Conservation (phyloP, 2,888 invertebrate genomes). For the Therioaphis trifolii region DNA sequence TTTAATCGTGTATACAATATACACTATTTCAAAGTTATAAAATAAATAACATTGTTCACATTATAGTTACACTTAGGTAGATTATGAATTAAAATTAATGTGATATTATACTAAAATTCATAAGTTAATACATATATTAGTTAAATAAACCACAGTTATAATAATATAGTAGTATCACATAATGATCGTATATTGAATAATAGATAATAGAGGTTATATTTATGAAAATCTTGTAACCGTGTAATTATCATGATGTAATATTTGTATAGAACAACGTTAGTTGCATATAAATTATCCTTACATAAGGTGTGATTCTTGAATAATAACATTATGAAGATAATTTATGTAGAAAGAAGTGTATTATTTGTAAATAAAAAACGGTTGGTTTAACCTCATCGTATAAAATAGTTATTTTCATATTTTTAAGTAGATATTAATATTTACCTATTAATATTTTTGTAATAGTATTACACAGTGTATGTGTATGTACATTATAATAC, state of each 20-base stretch:
- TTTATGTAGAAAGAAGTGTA: too few relatives aligned
- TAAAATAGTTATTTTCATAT: too few relatives aligned
- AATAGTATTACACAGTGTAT: too few relatives aligned
- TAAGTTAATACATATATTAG: not conserved
- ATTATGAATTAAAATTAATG: slow-evolving; percentile 37
- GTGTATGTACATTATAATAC: too few relatives aligned
- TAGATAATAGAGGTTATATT: not conserved
- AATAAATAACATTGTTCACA: slow-evolving; percentile 16
- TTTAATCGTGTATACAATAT: slow-evolving; percentile 46
- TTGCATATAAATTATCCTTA: not conserved
- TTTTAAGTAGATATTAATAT: too few relatives aligned
- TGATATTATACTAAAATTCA: slow-evolving; percentile 22
- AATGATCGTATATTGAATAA: slow-evolving; percentile 1
- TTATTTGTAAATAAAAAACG: too few relatives aligned
- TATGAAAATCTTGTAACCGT: not conserved
- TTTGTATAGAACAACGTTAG: not conserved
- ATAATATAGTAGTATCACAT: slow-evolving; percentile 16
- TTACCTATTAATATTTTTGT: too few relatives aligned
- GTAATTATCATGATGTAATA: slow-evolving; percentile 25
- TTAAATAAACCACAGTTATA: slow-evolving; percentile 17
- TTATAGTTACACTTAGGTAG: slow-evolving; percentile 1
- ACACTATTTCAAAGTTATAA: not conserved
- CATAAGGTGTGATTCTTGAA: too few relatives aligned
- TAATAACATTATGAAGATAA: too few relatives aligned
- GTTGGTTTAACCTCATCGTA: too few relatives aligned